Percentiles rank a stretch among this genome's conserved stretches.
Evolutionary conservation across 92 coral and sea anemone species (phyloP).

Genomic region (Palythoa heliodiscus): DNA sequence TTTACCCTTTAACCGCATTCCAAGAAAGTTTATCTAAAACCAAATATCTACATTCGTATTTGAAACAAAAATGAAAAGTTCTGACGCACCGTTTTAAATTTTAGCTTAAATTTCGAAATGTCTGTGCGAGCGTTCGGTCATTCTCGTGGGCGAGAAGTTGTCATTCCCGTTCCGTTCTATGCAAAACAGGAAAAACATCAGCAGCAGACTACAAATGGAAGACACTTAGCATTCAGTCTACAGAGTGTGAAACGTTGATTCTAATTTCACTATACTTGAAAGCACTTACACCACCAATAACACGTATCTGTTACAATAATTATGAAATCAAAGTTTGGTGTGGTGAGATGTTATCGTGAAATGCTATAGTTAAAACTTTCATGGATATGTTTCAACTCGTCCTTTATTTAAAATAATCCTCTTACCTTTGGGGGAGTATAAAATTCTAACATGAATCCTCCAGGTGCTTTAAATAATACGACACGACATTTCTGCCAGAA

Average conservation of each 20-base stretch:
- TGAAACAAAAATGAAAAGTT: not conserved
- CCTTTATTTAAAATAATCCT: not conserved
- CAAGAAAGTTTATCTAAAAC: not conserved
- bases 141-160: not conserved
- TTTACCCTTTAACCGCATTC: not conserved
- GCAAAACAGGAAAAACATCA: not conserved
- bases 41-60: too few species aligned
- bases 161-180: not conserved
- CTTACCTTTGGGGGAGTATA: slow-evolving; percentile 98
- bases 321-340: not conserved
- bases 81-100: not conserved
- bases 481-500: slow-evolving; percentile 99
- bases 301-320: not conserved
- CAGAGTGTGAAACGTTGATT: not conserved
- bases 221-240: not conserved
- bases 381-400: not conserved
- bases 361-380: not conserved
- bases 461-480: slow-evolving; percentile 93
- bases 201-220: not conserved
- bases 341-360: not conserved
- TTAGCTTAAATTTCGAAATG: not conserved
- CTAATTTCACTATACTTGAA: not conserved
- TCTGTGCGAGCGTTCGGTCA: not conserved
- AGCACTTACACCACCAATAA: not conserved
- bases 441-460: slow-evolving; percentile 96